phyloP scores from a whole-genome alignment of 2,797 vertebrate genomes.

The Buceros bicornis region DNA sequence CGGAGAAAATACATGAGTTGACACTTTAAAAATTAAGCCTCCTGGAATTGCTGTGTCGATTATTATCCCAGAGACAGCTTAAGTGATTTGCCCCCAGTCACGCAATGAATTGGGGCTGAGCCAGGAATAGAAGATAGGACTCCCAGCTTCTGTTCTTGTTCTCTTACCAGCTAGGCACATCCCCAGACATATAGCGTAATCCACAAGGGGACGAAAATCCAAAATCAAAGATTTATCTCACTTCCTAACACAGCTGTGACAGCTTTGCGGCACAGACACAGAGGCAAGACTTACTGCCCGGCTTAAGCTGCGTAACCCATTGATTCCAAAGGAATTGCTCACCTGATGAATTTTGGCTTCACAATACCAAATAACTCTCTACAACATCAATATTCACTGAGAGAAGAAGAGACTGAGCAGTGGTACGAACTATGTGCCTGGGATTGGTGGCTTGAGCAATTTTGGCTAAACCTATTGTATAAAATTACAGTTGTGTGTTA shows the following conservation, averaged over 20 bases:
- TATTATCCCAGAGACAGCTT: slow-evolving; percentile 69
- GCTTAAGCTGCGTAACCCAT: not conserved
- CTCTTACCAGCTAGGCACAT: slow-evolving; percentile 3
- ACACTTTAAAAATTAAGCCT: slow-evolving; percentile 70
- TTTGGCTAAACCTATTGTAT: not conserved
- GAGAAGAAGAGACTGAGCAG: not conserved
- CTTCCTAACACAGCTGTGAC: not conserved
- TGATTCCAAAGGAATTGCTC: not conserved
- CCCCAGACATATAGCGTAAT: slow-evolving; percentile 10
- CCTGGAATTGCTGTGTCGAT: slow-evolving; percentile 55
- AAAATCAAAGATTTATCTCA: slow-evolving; percentile 42
- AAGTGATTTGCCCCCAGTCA: slow-evolving; percentile 67
- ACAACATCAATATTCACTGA: not conserved
- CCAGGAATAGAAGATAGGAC: slow-evolving; percentile 50
- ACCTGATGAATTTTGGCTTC: not conserved
- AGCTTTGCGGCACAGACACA: not conserved
- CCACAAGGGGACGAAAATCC: not conserved
- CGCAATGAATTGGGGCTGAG: slow-evolving; percentile 26
- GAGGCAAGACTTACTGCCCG: not conserved
- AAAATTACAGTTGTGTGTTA: not conserved
- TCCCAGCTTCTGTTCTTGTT: not conserved
- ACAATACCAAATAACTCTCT: not conserved
- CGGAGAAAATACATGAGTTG: not conserved
- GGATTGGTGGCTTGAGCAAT: not conserved
- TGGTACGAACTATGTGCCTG: not conserved